Evolutionary conservation across 2,797 vertebrate species (phyloP).

Genomic region (Amniataba percoides): DNA sequence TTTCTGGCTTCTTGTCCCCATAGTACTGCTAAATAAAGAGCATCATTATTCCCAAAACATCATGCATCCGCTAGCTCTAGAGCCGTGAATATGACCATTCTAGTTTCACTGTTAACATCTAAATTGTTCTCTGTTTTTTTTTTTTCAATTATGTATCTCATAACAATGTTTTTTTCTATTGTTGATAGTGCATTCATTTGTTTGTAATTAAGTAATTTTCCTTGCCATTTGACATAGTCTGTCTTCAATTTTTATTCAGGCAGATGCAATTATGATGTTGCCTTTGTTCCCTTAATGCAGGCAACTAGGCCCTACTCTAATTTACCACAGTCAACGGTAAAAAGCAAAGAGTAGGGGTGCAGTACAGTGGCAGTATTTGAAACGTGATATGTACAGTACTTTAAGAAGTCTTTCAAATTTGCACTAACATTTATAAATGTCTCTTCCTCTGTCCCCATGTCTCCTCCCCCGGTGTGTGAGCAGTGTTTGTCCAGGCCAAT

Average conservation of each 20-base stretch:
- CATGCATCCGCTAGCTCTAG: slow-evolving; percentile 60
- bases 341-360: neutral
- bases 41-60: slow-evolving; percentile 80
- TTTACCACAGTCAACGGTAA: slow-evolving; percentile 30
- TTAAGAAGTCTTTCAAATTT: slow-evolving; percentile 9
- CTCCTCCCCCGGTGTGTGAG: slow-evolving; percentile 4
- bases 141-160: slow-evolving; percentile 53
- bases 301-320: slow-evolving; percentile 30
- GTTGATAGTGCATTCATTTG: slow-evolving; percentile 59
- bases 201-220: slow-evolving; percentile 70
- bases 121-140: slow-evolving; percentile 56
- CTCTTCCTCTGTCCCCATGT: slow-evolving; percentile 22
- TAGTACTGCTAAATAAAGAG: slow-evolving; percentile 84
- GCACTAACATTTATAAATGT: neutral
- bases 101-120: slow-evolving; percentile 62
- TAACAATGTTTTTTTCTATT: slow-evolving; percentile 50
- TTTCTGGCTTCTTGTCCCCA: slow-evolving; percentile 81
- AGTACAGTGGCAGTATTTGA: neutral
- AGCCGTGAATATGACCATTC: slow-evolving; percentile 64
- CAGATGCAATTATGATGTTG: slow-evolving; percentile 47
- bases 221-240: slow-evolving; percentile 65
- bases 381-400: neutral
- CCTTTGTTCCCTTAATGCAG: slow-evolving; percentile 53
- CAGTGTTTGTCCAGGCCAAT: slow-evolving; percentile 98
- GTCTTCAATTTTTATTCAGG: slow-evolving; percentile 54